Conservation (phyloP, 1,140 invertebrate genomes). For the Drosophila funebris region DNA sequence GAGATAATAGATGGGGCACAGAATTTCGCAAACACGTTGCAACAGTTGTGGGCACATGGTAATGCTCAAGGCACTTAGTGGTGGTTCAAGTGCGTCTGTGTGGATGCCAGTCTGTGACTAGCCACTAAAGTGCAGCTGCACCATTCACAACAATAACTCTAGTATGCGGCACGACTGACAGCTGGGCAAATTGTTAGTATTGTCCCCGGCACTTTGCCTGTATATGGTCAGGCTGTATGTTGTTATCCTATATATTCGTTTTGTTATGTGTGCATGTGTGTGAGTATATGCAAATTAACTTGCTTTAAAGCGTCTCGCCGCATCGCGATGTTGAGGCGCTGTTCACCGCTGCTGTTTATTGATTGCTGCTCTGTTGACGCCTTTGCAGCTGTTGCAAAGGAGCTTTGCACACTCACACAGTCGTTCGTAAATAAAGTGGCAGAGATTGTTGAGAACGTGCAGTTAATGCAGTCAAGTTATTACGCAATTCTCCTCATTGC, state of each 20-base stretch:
- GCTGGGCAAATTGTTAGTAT: slow-evolving; percentile 47
- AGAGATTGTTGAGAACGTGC: slow-evolving; percentile 1
- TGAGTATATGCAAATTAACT: slow-evolving; percentile 67
- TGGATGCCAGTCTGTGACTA: slow-evolving; percentile 11
- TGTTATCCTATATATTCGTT: slow-evolving; percentile 24
- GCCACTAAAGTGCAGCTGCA: slow-evolving; percentile 58
- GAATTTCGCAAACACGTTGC: slow-evolving; percentile 14
- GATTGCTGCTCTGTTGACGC: slow-evolving; percentile 52
- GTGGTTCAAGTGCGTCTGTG: slow-evolving; percentile 18
- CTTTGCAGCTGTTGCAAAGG: background rate
- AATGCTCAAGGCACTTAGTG: slow-evolving; percentile 18
- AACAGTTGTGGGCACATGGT: slow-evolving; percentile 13
- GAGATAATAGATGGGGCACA: slow-evolving; percentile 27
- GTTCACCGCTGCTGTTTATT: slow-evolving; percentile 48
- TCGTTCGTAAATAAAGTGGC: slow-evolving; percentile 22
- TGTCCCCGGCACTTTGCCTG: slow-evolving; percentile 44
- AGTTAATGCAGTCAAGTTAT: slow-evolving; percentile 36
- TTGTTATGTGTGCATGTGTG: slow-evolving; percentile 20
- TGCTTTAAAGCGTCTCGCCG: slow-evolving; percentile 51
- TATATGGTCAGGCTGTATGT: too few species aligned
- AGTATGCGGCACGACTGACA: slow-evolving; percentile 9
- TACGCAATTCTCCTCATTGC: background rate
- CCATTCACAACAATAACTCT: slow-evolving; percentile 44
- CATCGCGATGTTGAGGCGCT: slow-evolving; percentile 29
- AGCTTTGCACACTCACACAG: too few species aligned